Evolutionary conservation across 2,888 invertebrate species (phyloP).

Genomic region (Dilophus febrilis): DNA sequence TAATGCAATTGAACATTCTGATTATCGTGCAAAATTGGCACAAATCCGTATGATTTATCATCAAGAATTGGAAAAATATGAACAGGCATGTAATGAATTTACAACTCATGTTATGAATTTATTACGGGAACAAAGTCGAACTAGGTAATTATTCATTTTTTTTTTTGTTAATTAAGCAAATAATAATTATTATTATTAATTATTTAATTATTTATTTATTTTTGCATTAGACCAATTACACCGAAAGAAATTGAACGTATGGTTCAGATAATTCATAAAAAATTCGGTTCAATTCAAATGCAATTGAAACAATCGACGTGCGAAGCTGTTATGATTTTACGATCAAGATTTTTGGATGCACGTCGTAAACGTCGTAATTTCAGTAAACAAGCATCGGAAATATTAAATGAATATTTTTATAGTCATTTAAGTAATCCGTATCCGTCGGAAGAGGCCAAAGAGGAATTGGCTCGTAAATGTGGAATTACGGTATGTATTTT

Average conservation of each 20-base stretch:
- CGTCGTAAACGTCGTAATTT: slow-evolving; percentile 92
- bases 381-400: slow-evolving; percentile 99
- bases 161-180: too few relatives aligned
- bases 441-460: slow-evolving; percentile 99
- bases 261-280: slow-evolving; percentile 97
- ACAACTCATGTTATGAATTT: slow-evolving; percentile 99
- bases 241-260: slow-evolving; percentile 98
- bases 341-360: slow-evolving; percentile 53
- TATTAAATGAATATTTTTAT: slow-evolving; percentile 98
- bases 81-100: slow-evolving; percentile 99
- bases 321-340: slow-evolving; percentile 97
- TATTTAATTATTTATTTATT: slow-evolving; percentile 4
- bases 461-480: slow-evolving; percentile 97
- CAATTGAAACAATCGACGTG: slow-evolving; percentile 99
- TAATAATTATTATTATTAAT: background rate
- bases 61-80: slow-evolving; percentile 97
- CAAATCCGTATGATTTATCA: slow-evolving; percentile 99
- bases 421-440: slow-evolving; percentile 99
- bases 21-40: slow-evolving; percentile 95
- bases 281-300: slow-evolving; percentile 94
- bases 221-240: slow-evolving; percentile 62
- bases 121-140: slow-evolving; percentile 88
- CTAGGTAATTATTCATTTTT: slow-evolving; percentile 34
- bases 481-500: slow-evolving; percentile 71
- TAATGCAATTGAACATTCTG: slow-evolving; percentile 97